Evolutionary conservation across 2,113 vertebrate species (phyloP).

Genomic region (Alexandromys fortis): DNA sequence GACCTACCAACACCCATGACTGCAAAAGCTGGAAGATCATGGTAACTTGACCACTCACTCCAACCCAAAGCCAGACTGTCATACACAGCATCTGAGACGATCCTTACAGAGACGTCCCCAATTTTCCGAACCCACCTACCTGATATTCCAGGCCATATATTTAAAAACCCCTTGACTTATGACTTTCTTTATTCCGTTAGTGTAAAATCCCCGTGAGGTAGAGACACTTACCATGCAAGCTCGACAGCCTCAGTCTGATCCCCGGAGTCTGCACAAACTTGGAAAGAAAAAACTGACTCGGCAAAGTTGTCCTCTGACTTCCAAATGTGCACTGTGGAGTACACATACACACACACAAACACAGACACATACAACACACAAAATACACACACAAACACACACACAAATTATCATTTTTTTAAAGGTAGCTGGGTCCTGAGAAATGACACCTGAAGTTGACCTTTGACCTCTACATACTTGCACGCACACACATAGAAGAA

Average conservation of each 20-base stretch:
- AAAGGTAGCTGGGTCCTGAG: neutral
- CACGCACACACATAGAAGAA: neutral
- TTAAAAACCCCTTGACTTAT: neutral
- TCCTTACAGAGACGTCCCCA: neutral
- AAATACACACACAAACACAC: neutral
- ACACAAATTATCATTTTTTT: neutral
- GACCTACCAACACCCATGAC: neutral
- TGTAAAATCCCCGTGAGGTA: neutral
- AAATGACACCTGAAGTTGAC: neutral
- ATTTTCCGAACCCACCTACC: neutral
- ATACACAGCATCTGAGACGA: neutral
- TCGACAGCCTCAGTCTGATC: neutral
- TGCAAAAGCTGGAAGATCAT: neutral
- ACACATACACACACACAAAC: neutral
- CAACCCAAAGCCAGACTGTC: neutral
- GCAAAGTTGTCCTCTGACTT: neutral
- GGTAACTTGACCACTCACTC: neutral
- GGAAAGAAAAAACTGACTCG: neutral
- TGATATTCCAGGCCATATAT: neutral
- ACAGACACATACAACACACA: neutral
- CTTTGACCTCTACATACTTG: neutral
- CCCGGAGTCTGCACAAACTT: neutral
- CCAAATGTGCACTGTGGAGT: neutral
- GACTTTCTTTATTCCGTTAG: neutral
- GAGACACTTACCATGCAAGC: neutral